These are phyloP conservation scores for Tretioscincus oriximinensis DNA, from an alignment of 2,113 vertebrate genomes.

Conservation along the genomic window DNA sequence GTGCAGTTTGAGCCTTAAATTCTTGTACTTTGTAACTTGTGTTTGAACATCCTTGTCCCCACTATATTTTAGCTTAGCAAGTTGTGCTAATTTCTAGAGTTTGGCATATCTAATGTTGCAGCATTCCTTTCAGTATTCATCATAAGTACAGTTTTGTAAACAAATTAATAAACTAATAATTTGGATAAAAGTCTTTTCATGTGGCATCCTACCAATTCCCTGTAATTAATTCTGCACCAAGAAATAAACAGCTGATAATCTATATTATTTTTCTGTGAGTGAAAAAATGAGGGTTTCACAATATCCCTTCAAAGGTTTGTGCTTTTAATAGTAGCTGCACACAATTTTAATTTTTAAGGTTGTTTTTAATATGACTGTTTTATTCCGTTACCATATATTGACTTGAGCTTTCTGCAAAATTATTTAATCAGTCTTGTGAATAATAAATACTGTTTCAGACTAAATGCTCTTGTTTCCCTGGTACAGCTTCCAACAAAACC, in stretches of 20 bases:
- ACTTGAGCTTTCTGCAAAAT: not conserved
- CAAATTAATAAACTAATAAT: not conserved
- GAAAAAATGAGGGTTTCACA: not conserved
- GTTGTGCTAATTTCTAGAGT: conserved; percentile 19
- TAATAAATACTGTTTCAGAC: not conserved
- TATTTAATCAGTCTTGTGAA: conserved; percentile 8
- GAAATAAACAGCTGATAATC: conserved; percentile 5
- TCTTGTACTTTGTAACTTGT: too few species aligned
- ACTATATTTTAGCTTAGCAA: too few species aligned
- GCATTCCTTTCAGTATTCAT: conserved; percentile 5
- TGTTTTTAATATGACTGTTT: conserved; percentile 3
- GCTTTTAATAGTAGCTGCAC: conserved; percentile 3
- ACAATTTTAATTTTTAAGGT: not conserved
- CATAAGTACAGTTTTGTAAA: not conserved
- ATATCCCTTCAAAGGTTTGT: conserved; percentile 25
- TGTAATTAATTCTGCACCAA: conserved; percentile 29
- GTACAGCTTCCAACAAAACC: conserved; percentile 8
- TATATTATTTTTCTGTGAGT: conserved; percentile 33
- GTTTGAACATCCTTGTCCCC: too few species aligned
- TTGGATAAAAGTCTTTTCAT: conserved; percentile 9
- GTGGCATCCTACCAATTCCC: conserved; percentile 18
- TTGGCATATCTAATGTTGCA: conserved; percentile 12
- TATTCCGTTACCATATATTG: conserved; percentile 14
- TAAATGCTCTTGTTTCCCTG: conserved; percentile 18
- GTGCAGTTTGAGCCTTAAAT: too few species aligned